Conservation (phyloP, 2,888 invertebrate species). For the Heliconius ethilla region DNA sequence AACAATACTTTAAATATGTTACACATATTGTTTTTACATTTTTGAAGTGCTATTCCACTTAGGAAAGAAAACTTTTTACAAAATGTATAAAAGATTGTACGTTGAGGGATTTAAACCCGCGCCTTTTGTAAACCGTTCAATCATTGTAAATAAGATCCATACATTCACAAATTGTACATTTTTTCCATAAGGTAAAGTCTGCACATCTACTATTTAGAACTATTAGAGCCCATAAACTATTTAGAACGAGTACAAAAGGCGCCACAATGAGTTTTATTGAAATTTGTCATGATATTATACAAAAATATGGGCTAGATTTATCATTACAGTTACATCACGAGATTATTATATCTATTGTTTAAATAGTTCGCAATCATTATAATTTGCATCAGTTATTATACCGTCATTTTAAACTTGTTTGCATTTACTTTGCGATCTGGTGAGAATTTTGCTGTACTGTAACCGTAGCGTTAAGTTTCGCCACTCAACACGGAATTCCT, state of each 20-base stretch:
- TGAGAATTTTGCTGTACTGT: no score
- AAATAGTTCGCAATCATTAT: not conserved
- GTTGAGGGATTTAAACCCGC: no score
- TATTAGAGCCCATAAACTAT: not conserved
- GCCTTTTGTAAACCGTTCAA: no score
- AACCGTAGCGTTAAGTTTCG: no score
- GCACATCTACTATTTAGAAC: not conserved
- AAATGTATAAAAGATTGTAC: no score
- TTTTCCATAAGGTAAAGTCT: no score
- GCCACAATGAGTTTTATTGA: not conserved
- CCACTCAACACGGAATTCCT: not conserved
- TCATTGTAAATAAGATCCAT: no score
- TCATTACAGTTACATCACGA: constrained; percentile 12
- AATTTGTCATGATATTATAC: constrained; percentile 9
- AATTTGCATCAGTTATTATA: constrained; percentile 1
- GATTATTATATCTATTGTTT: constrained; percentile 8
- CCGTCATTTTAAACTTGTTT: not conserved
- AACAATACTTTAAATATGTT: no score
- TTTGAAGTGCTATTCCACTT: no score
- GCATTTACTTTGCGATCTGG: not conserved
- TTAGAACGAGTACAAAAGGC: not conserved
- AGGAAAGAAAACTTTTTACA: no score
- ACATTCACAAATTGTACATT: no score
- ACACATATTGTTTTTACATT: no score
- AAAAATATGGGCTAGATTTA: not conserved